Conservation (phyloP, 2,797 vertebrate genomes). For the Phoxinus dragarum region DNA sequence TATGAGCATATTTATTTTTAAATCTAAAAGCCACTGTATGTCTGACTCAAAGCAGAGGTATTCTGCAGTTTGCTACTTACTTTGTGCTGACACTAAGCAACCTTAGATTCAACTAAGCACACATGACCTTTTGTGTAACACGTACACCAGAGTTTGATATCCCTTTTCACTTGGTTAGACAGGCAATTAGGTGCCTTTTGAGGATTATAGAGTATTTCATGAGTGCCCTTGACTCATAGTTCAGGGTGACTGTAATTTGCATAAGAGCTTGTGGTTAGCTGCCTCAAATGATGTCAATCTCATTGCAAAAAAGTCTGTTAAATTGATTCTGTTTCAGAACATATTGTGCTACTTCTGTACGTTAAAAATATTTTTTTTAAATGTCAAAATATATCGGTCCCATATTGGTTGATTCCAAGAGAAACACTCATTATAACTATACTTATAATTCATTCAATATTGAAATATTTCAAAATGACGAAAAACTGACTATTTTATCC, state of each 20-base stretch:
- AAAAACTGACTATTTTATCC: not conserved
- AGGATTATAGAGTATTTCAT: not conserved
- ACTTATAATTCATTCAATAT: slow-evolving; percentile 2
- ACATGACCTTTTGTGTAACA: slow-evolving; percentile 8
- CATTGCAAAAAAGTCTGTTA: not conserved
- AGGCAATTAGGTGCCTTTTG: slow-evolving; percentile 1
- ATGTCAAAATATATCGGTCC: not conserved
- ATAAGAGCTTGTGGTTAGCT: slow-evolving; percentile 7
- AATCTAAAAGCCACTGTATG: slow-evolving; percentile 1
- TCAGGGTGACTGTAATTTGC: slow-evolving; percentile 10
- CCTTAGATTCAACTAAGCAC: not conserved
- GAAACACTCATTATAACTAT: not conserved
- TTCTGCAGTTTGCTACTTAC: not conserved
- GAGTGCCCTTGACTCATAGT: not conserved
- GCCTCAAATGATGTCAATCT: not conserved
- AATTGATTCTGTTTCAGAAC: not conserved
- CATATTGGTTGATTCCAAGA: not conserved
- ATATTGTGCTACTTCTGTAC: not conserved
- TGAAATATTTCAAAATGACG: not conserved
- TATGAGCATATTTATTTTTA: slow-evolving; percentile 25
- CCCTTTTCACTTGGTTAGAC: slow-evolving; percentile 15
- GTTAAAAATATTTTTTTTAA: not conserved
- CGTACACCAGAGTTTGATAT: not conserved
- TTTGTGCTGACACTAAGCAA: not conserved
- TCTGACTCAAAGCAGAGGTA: slow-evolving; percentile 20